A percentile compares a stretch with the other conserved stretches of the same genome.
Evolutionary conservation across 2,888 invertebrate species (phyloP).

Genomic region (Nemotelus nigrinus): DNA sequence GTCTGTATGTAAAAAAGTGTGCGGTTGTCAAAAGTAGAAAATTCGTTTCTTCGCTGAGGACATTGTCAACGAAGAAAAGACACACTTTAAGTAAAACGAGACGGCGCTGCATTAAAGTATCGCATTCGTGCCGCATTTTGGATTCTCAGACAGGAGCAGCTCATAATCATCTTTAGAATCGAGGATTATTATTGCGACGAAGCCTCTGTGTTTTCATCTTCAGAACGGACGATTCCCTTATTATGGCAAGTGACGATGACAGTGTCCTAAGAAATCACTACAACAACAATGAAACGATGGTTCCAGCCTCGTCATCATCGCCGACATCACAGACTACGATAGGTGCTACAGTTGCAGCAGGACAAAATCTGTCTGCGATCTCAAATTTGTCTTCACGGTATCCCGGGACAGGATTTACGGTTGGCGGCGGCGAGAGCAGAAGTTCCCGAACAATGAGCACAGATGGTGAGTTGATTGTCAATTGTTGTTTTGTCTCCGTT

Average conservation of each 20-base stretch:
- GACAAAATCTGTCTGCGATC: neutral
- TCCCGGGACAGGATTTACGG: slow-evolving; percentile 22
- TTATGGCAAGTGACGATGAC: slow-evolving; percentile 46
- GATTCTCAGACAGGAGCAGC: too few species aligned
- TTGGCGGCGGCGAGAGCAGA: slow-evolving; percentile 34
- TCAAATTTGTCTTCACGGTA: slow-evolving; percentile 20
- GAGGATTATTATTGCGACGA: slow-evolving; percentile 24
- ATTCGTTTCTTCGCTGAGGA: slow-evolving; percentile 19
- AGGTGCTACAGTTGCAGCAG: neutral
- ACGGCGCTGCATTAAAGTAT: too few species aligned
- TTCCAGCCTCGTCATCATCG: neutral
- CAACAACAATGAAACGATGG: slow-evolving; percentile 41
- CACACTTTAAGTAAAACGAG: too few species aligned
- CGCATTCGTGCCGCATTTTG: too few species aligned
- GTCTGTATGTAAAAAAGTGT: slow-evolving; percentile 28
- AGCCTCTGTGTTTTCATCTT: slow-evolving; percentile 10
- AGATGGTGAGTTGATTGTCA: slow-evolving; percentile 1
- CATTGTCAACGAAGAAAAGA: neutral
- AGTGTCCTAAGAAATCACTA: slow-evolving; percentile 45
- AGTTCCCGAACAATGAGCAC: slow-evolving; percentile 12
- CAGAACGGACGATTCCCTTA: slow-evolving; percentile 7
- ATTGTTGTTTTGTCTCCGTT: neutral
- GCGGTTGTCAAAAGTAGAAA: slow-evolving; percentile 44
- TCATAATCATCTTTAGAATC: neutral
- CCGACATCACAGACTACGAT: neutral